Evolutionary conservation across 1,140 invertebrate species (phyloP).

Genomic region (Aphis gossypii): DNA sequence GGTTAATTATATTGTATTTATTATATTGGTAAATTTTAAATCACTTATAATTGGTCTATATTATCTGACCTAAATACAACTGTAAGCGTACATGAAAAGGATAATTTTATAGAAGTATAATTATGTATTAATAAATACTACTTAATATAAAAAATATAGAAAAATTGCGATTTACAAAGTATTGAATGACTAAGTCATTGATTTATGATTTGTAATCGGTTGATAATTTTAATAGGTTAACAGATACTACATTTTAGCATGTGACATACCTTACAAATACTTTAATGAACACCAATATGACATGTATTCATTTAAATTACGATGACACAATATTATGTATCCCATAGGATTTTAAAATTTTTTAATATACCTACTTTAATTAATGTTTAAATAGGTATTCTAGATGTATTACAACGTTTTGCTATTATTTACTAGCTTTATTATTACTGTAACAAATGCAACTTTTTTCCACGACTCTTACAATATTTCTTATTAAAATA

Average conservation of each 20-base stretch:
- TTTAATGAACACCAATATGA: too few relatives aligned
- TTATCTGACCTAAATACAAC: neutral
- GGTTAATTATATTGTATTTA: too few relatives aligned
- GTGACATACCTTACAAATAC: neutral
- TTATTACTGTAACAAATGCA: neutral
- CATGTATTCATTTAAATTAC: neutral
- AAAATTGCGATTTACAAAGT: neutral
- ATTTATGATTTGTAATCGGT: neutral
- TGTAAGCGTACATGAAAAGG: neutral
- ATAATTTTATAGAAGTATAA: neutral
- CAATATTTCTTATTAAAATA: neutral
- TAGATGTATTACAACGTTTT: neutral
- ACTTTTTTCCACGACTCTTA: neutral
- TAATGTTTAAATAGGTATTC: neutral
- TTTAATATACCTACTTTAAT: neutral
- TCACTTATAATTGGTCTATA: too few relatives aligned
- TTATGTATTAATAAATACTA: neutral
- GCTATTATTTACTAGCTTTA: neutral
- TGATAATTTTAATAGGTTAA: neutral
- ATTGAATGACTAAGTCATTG: too few relatives aligned
- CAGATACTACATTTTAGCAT: neutral
- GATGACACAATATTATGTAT: neutral
- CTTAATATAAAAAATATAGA: neutral
- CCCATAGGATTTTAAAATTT: neutral
- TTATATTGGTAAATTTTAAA: too few relatives aligned